These are phyloP conservation scores for Glyphotaelius pellucidus DNA, from an alignment of 2,888 invertebrate species.

Conservation along the genomic window DNA sequence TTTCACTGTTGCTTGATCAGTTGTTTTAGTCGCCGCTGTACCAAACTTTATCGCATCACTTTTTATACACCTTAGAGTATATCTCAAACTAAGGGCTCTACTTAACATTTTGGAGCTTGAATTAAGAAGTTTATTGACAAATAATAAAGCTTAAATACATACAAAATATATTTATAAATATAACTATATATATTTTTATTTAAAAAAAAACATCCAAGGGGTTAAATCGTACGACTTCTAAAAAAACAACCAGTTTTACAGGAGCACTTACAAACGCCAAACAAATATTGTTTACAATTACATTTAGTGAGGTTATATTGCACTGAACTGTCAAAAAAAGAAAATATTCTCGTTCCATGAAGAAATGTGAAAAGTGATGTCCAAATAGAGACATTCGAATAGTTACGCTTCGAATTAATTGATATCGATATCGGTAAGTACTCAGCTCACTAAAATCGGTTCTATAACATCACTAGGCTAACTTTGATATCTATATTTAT, in stretches of 20 bases:
- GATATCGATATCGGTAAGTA: neutral
- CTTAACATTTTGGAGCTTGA: constrained; percentile 9
- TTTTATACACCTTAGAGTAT: neutral
- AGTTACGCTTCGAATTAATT: neutral
- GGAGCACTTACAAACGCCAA: neutral
- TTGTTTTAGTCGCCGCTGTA: constrained; percentile 19
- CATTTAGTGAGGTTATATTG: neutral
- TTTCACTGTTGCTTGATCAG: neutral
- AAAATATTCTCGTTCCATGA: neutral
- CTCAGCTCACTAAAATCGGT: too few relatives aligned
- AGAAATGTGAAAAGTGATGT: neutral
- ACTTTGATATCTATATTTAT: neutral
- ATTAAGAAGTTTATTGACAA: neutral
- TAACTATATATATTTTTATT: neutral
- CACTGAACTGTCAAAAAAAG: neutral
- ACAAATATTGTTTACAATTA: neutral
- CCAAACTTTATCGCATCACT: constrained; percentile 8
- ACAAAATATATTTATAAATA: neutral
- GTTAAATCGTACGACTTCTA: neutral
- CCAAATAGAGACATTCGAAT: too few relatives aligned
- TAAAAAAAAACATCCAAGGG: neutral
- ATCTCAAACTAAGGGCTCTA: neutral
- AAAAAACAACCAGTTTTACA: neutral
- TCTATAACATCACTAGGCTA: too few relatives aligned
- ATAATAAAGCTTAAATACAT: neutral